phyloP scores from a whole-genome alignment of 2,888 invertebrate genomes.

The Spisula subtruncata region DNA sequence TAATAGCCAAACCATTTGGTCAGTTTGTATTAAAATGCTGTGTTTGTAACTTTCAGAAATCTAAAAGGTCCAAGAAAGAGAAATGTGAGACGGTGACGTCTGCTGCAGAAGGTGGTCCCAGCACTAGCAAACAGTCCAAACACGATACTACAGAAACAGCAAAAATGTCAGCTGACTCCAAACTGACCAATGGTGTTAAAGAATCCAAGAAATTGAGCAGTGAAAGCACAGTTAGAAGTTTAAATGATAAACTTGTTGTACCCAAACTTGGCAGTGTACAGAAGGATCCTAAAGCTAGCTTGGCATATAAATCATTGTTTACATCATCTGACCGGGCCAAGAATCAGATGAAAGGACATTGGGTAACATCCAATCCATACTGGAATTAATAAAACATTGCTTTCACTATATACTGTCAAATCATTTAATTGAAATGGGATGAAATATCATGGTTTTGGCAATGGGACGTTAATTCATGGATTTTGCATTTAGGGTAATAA shows the following conservation, averaged over 20 bases:
- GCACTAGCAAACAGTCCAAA: constrained; percentile 73
- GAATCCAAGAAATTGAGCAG: constrained; percentile 57
- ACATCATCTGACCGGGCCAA: constrained; percentile 96
- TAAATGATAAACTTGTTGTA: constrained; percentile 66
- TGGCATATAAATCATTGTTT: constrained; percentile 98
- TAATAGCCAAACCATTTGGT: not conserved
- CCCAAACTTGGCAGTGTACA: constrained; percentile 90
- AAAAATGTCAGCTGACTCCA: constrained; percentile 58
- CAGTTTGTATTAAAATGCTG: not conserved
- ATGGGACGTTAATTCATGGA: no score
- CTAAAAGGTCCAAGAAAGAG: constrained; percentile 90
- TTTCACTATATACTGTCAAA: no score
- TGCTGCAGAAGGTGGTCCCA: constrained; percentile 65
- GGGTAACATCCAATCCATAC: constrained; percentile 98
- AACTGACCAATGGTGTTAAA: constrained; percentile 57
- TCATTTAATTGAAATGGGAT: no score
- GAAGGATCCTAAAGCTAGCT: constrained; percentile 95
- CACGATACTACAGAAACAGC: constrained; percentile 55
- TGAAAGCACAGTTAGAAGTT: constrained; percentile 62
- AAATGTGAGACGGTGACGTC: constrained; percentile 66
- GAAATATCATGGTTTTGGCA: no score
- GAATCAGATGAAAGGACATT: constrained; percentile 96
- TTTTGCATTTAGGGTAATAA: no score
- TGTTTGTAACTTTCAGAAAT: constrained; percentile 88
- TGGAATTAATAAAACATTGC: constrained; percentile 73